Evolutionary conservation across 2,797 vertebrate genomes (phyloP), one percentile per base, ranked within the genome.

Genomic region (Rhinatrema bivittatum): DNA sequence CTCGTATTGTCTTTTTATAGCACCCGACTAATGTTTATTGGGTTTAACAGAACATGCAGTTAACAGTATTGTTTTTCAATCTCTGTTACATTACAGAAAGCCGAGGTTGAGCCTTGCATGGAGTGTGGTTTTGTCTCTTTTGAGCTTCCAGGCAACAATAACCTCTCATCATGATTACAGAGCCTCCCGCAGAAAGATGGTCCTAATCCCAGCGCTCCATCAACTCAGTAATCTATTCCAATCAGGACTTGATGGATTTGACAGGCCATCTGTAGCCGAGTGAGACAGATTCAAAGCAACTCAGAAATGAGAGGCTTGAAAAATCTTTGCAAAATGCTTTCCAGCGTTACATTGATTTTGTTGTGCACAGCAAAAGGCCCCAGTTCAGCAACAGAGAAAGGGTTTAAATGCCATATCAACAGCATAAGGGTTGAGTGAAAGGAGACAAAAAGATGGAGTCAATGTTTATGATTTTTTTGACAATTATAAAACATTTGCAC

Each of bases 151-250:
- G 46, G 46, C 54, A 72, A 65, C 55, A 67, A 25, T 66, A 68
- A 62, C 33, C 31, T 73, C 58, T 70, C 63, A 53, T 68, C 43
- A 30, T 59, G 48, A 68, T 70, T 66, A 67, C 26, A 56, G 48
- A 65, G 29, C 32, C 62, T 74, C 47, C 51, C 65, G 32, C 34
- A 55, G 64, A 70, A 72, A 68, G 60, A 72, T 53, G 49, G 49
- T 28, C 22, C 35, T 73, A 72, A 70, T 72, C 60, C 64, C 26
- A 22, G 39, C 3, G 16, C 50, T 73, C 45, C 36, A 44, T 71
- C 70, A 76, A 42, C 57, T 72, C 61, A 51, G 54, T 62, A 65
- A 77, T 75, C 70, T 76, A 32, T 70, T 70, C 53, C 62, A 77
- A 54, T 75, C 56, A 71, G 53, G 38, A 50, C 34, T 55, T 68